A percentile compares a stretch with the other conserved stretches of the same genome.
phyloP scores from a whole-genome alignment of 2,113 vertebrate genomes.

The Cercopithecus mona region DNA sequence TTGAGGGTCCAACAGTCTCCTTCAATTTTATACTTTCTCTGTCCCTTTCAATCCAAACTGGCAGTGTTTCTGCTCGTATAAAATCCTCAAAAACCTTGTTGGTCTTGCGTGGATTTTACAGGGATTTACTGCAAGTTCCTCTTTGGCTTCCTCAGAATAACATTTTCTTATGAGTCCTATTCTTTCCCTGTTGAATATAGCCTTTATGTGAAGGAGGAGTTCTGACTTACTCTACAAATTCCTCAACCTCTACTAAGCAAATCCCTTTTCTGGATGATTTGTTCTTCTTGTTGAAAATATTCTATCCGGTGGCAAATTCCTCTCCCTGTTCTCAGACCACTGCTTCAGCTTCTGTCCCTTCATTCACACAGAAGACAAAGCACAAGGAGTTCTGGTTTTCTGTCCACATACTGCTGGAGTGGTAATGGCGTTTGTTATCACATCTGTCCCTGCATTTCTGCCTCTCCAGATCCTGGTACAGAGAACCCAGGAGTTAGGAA shows the following conservation, averaged over 20 bases:
- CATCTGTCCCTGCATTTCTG: neutral
- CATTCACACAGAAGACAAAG: conserved; percentile 22
- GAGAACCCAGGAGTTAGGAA: neutral
- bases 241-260: conserved; percentile 50
- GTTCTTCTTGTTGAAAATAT: conserved; percentile 56
- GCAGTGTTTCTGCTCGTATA: conserved; percentile 21
- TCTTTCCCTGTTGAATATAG: conserved; percentile 6
- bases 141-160: conserved; percentile 38
- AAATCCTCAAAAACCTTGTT: conserved; percentile 4
- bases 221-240: conserved; percentile 56
- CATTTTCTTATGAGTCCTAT: neutral
- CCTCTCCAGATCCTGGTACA: neutral
- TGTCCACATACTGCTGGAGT: neutral
- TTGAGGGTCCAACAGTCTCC: neutral
- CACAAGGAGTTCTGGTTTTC: neutral
- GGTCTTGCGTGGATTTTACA: neutral
- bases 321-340: conserved; percentile 36
- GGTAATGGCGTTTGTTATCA: neutral
- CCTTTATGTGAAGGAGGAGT: neutral
- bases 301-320: conserved; percentile 19
- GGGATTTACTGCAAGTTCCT: neutral
- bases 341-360: conserved; percentile 19
- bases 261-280: conserved; percentile 55
- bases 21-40: neutral
- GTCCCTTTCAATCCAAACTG: neutral